A percentile compares a stretch with the other conserved stretches of the same genome.
Evolutionary conservation across 30 jellyfish, hydroid and myxozoan species (phyloP).

Genomic region (Aurelia aurita): DNA sequence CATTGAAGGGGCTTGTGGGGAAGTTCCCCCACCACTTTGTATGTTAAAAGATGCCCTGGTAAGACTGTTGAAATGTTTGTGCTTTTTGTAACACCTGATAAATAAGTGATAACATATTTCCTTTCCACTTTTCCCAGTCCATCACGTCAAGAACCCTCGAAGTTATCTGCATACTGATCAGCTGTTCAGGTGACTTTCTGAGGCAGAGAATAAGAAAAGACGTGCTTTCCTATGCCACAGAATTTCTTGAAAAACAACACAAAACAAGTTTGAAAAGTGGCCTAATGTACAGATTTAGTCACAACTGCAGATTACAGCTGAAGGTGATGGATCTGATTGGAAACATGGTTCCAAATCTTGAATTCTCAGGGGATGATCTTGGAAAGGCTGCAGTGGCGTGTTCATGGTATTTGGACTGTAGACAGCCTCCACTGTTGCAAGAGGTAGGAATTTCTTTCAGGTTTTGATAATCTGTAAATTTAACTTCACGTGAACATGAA

Average conservation of each 20-base stretch:
- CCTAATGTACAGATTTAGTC: constrained; percentile 61
- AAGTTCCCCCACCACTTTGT: too few relatives aligned
- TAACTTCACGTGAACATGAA: too few relatives aligned
- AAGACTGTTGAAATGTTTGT: too few relatives aligned
- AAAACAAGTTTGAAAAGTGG: constrained; percentile 41
- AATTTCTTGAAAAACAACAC: constrained; percentile 49
- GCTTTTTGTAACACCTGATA: too few relatives aligned
- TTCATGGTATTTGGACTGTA: constrained; percentile 68
- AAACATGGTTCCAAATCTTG: constrained; percentile 66
- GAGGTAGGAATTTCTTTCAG: constrained; percentile 41
- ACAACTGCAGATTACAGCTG: constrained; percentile 51
- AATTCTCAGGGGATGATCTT: constrained; percentile 55
- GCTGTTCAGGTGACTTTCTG: constrained; percentile 89
- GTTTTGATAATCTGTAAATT: too few relatives aligned
- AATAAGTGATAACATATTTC: background rate
- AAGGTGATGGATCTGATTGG: constrained; percentile 62
- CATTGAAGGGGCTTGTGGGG: too few relatives aligned
- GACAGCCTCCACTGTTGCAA: constrained; percentile 80
- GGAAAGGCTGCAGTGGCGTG: constrained; percentile 34
- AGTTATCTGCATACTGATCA: constrained; percentile 67
- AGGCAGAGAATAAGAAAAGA: constrained; percentile 89
- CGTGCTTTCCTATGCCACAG: constrained; percentile 72
- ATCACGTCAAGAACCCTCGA: constrained; percentile 72
- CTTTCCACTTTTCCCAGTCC: constrained; percentile 52
- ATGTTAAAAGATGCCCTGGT: too few relatives aligned